These are phyloP conservation scores for Camponotus fellah DNA, from an alignment of 2,888 invertebrate genomes.

Conservation along the genomic window DNA sequence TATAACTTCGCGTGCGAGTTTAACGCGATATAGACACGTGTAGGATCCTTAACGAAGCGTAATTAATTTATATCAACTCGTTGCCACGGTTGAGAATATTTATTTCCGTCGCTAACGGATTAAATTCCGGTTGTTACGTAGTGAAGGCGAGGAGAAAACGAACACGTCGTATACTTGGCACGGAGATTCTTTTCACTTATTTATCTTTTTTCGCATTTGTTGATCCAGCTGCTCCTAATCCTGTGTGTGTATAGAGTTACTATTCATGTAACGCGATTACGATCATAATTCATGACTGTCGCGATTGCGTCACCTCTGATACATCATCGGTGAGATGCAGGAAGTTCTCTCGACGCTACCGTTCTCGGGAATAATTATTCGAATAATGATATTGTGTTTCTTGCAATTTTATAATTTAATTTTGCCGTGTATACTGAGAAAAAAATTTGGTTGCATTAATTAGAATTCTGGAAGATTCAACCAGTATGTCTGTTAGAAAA, in stretches of 20 bases:
- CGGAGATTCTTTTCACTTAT: slow-evolving; percentile 2
- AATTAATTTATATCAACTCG: slow-evolving; percentile 69
- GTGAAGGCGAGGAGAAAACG: background rate
- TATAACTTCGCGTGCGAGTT: slow-evolving; percentile 33
- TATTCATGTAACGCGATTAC: slow-evolving; percentile 6
- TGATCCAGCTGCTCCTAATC: slow-evolving; percentile 43
- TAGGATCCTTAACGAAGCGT: slow-evolving; percentile 50
- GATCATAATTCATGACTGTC: slow-evolving; percentile 34
- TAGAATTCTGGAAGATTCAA: no score
- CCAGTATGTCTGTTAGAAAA: no score
- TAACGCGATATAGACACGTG: background rate
- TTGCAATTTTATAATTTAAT: background rate
- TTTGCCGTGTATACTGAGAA: no score
- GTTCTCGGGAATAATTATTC: background rate
- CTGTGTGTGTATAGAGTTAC: slow-evolving; percentile 5
- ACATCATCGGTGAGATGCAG: slow-evolving; percentile 31
- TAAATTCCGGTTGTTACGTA: slow-evolving; percentile 44
- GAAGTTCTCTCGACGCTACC: slow-evolving; percentile 11
- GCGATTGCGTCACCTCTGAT: slow-evolving; percentile 36
- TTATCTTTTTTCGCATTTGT: slow-evolving; percentile 26
- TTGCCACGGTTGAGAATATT: slow-evolving; percentile 57
- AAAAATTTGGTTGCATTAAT: no score
- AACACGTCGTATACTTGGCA: background rate
- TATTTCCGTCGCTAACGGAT: slow-evolving; percentile 67
- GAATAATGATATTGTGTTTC: background rate